A percentile compares a stretch with the other conserved stretches of the same genome.
These are phyloP conservation scores for Indicator indicator DNA, from an alignment of 2,113 vertebrate species.

Conservation along the genomic window DNA sequence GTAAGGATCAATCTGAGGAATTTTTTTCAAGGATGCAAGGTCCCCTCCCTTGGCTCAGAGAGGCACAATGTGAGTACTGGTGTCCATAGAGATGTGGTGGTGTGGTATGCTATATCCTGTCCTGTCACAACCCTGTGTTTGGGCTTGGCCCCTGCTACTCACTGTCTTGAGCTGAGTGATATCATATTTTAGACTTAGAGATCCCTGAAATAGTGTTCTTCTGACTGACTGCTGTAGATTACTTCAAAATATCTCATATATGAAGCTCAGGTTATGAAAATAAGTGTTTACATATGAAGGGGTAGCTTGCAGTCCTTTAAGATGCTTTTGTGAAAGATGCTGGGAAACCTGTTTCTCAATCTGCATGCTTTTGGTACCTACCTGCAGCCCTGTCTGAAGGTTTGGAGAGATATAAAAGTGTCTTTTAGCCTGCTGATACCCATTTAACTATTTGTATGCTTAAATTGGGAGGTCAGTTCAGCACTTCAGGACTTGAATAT, in stretches of 20 bases:
- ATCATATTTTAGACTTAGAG: not conserved
- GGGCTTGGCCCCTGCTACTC: not conserved
- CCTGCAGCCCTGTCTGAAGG: too few species aligned
- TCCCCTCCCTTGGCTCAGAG: not conserved
- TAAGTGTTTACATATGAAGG: not conserved
- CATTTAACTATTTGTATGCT: not conserved
- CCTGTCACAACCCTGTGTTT: not conserved
- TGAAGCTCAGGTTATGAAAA: not conserved
- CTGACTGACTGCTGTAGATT: not conserved
- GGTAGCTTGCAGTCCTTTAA: not conserved
- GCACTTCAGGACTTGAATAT: not conserved
- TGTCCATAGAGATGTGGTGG: too few species aligned
- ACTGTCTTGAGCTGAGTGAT: not conserved
- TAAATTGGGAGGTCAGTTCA: not conserved
- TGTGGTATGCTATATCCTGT: accelerated
- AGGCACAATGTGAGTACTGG: accelerated
- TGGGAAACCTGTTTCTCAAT: not conserved
- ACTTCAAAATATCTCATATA: not conserved
- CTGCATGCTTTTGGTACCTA: not conserved
- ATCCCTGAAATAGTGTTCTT: not conserved
- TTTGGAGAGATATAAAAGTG: not conserved
- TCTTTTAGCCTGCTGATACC: not conserved
- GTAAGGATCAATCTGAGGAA: not conserved
- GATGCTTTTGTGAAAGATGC: not conserved
- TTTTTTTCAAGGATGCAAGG: not conserved